Evolutionary conservation across 2,888 invertebrate genomes (phyloP).

Genomic region (Galeruca laticollis): DNA sequence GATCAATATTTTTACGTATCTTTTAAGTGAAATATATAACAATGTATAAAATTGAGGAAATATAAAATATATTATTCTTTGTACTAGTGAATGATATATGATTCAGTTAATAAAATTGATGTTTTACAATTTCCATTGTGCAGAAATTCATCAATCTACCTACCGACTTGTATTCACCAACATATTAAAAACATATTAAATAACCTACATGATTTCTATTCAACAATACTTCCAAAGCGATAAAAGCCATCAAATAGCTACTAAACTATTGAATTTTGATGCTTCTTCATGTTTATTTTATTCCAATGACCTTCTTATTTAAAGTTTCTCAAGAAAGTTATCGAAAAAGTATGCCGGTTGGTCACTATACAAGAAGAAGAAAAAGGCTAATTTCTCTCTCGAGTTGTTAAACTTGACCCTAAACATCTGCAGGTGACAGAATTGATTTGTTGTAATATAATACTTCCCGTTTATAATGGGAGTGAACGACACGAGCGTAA

Average conservation of each 20-base stretch:
- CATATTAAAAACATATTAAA: background rate
- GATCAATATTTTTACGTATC: no score
- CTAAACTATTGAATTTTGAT: background rate
- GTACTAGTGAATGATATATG: no score
- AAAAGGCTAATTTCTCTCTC: conserved; percentile 39
- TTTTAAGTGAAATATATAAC: no score
- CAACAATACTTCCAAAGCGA: background rate
- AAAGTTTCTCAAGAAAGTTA: conserved; percentile 31
- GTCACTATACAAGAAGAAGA: conserved; percentile 27
- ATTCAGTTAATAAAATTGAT: no score
- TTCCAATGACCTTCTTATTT: conserved; percentile 26
- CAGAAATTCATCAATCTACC: background rate
- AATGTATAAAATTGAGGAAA: no score
- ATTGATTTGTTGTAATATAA: conserved; percentile 26
- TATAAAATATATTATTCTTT: no score
- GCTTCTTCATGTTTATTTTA: conserved; percentile 15
- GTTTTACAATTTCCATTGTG: no score
- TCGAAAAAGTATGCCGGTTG: conserved; percentile 27
- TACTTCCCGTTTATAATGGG: background rate
- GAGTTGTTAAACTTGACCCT: conserved; percentile 40
- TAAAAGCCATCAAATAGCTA: background rate
- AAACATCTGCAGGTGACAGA: conserved; percentile 28
- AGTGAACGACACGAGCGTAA: background rate
- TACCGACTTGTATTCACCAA: background rate
- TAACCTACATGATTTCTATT: background rate